phyloP scores from a whole-genome alignment of 2,113 vertebrate species.

The Piprites chloris region DNA sequence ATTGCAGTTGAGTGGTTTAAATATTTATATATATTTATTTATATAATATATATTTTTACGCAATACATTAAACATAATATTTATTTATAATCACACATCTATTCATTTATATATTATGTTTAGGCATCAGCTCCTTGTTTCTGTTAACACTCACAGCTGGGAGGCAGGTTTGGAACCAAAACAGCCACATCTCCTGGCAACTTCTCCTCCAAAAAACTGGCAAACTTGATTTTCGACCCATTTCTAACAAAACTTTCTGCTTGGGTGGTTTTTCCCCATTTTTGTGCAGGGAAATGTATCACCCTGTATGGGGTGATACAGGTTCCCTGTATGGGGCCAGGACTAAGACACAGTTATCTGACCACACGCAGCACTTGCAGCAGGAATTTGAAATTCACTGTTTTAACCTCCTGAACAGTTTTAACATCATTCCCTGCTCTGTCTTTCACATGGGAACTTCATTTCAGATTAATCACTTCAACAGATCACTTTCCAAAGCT shows the following conservation, averaged over 20 bases:
- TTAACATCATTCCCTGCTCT: neutral
- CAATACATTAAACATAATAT: too few relatives aligned
- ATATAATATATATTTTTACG: too few relatives aligned
- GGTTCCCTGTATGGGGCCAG: neutral
- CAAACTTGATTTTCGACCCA: neutral
- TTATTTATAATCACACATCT: too few relatives aligned
- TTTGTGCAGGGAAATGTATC: neutral
- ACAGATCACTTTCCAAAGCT: neutral
- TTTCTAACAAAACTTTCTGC: neutral
- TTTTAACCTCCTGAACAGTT: neutral
- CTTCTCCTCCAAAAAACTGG: neutral
- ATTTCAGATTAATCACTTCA: neutral
- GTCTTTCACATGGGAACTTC: fast-evolving
- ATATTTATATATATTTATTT: too few relatives aligned
- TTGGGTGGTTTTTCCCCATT: neutral
- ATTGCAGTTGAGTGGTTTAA: neutral
- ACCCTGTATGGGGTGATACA: too few relatives aligned
- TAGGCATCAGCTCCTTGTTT: neutral
- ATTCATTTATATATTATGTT: too few relatives aligned
- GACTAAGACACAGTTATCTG: fast-evolving
- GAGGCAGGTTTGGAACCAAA: neutral
- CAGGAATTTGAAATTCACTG: neutral
- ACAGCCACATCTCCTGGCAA: neutral
- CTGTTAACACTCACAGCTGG: neutral
- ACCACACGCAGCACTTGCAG: neutral